phyloP scores from a whole-genome alignment of 2,797 vertebrate species.

The Phoxinus dragarum region DNA sequence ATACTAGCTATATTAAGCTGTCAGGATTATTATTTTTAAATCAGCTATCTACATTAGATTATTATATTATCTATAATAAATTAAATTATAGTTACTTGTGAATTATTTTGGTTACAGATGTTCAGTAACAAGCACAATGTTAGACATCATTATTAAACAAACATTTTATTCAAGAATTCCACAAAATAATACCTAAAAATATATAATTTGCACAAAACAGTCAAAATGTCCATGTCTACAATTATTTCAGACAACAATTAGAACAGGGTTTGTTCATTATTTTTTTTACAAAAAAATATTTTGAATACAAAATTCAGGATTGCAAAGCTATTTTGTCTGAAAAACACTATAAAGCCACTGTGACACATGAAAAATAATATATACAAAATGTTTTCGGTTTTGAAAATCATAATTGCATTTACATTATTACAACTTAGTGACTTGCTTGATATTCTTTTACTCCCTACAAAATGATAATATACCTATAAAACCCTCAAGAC shows the following conservation, averaged over 20 bases:
- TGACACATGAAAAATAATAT: constrained; percentile 2
- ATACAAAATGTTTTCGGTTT: constrained; percentile 9
- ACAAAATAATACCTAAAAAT: constrained; percentile 51
- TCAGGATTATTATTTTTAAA: not conserved
- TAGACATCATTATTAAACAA: constrained; percentile 33
- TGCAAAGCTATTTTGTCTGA: not conserved
- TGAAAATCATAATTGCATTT: constrained; percentile 6
- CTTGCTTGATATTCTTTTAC: not conserved
- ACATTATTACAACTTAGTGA: constrained; percentile 10
- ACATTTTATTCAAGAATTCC: constrained; percentile 44
- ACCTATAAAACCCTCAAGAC: not conserved
- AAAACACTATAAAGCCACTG: not conserved
- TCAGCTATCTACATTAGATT: not conserved
- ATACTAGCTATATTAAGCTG: not conserved
- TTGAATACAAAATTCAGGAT: constrained; percentile 26
- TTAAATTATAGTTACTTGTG: not conserved
- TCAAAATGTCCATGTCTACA: constrained; percentile 35
- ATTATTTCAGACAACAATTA: constrained; percentile 19
- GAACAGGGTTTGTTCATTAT: not conserved
- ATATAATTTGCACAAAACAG: constrained; percentile 34
- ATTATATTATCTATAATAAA: not conserved
- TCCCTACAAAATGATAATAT: not conserved
- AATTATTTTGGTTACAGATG: not conserved
- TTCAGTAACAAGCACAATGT: constrained; percentile 7
- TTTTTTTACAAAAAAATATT: not conserved